Conservation (phyloP, 1,140 invertebrate species). For the Nephotettix cincticeps region DNA sequence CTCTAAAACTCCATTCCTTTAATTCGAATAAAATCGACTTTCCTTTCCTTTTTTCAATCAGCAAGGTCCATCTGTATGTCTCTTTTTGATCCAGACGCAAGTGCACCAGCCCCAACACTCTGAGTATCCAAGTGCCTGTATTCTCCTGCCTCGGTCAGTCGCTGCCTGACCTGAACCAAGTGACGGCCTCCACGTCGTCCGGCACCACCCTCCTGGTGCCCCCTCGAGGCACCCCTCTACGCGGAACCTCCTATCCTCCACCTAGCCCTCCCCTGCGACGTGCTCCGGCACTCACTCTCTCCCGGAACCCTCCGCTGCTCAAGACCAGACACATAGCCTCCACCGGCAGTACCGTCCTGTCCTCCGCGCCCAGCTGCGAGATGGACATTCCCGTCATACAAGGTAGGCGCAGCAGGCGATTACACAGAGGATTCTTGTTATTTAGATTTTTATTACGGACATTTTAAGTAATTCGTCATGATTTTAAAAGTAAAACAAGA, state of each 20-base stretch:
- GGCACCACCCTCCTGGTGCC: conserved; percentile 52
- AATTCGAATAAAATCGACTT: too few species aligned
- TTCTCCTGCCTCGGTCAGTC: conserved; percentile 66
- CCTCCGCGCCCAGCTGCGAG: conserved; percentile 45
- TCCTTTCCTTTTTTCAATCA: too few species aligned
- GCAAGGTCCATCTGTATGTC: too few species aligned
- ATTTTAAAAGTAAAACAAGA: too few species aligned
- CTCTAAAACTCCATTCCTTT: too few species aligned
- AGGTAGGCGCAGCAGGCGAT: conserved; percentile 45
- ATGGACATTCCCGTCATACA: conserved; percentile 50
- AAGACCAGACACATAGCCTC: conserved; percentile 60
- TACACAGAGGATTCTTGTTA: too few species aligned
- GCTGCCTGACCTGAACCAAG: conserved; percentile 66
- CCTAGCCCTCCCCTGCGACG: conserved; percentile 69
- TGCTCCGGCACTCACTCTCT: conserved; percentile 65
- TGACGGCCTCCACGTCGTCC: conserved; percentile 50
- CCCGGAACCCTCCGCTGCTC: conserved; percentile 71
- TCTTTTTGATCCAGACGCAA: conserved; percentile 42
- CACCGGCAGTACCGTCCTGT: conserved; percentile 3
- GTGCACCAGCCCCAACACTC: conserved; percentile 63
- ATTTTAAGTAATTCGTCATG: too few species aligned
- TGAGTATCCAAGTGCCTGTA: conserved; percentile 69
- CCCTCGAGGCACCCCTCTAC: conserved; percentile 50
- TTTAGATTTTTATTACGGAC: too few species aligned
- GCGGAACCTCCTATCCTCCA: conserved; percentile 74